Base-by-base conservation (phyloP, 2,888 invertebrate genomes). In the Pseudolycoriella hygida region DNA sequence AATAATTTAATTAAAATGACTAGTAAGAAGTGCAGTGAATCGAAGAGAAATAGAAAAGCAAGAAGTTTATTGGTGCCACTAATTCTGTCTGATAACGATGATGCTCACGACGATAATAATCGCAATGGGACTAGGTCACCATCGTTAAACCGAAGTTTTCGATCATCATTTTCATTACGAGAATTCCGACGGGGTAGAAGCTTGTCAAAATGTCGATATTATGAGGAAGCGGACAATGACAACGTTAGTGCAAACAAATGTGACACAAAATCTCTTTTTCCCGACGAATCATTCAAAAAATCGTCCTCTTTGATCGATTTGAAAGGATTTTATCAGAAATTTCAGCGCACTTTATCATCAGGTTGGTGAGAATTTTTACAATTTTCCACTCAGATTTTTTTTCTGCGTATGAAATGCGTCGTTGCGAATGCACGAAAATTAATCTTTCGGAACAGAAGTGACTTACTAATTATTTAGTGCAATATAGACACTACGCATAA, bases 141-240 rank as follows among this genome's bases (percentile, higher is more conserved):
- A 37, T 15, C 37, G 20, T 25, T 25, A 25, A 25, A 25, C 25
- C 20, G 17, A 6, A 17, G 19, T 19, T 43, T 20, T 10, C 37
- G 37, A 15, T 15, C 37, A 11, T 40, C 39, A 12, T 44, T 44
- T 44, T 44, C 44, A 44, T 40, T 44, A 18, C 20, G 44, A 17
- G 37, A 40, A 18, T 44, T 44, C 18, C 17, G 44, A 37, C 40
- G 44, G 8, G 44, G 44, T n/a, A 39, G 44, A 14, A 44, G 31
- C 10, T 18, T 40, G 31, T 44, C 44, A 18, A 44, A 44, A 44
- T 31, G 31, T 11, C 12, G 19, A 18, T 17, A 40, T n/a, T 3
- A 17, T 39, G 17, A 39, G 3, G 40, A 40, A 12, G n/a, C 5
- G 3, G 18, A 40, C n/a, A n/a, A 18, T 40, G 40, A 40, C 17